A percentile compares a stretch with the other conserved stretches of the same genome.
These are phyloP conservation scores for Bombus consobrinus DNA, from an alignment of 1,140 invertebrate species.

Conservation along the genomic window DNA sequence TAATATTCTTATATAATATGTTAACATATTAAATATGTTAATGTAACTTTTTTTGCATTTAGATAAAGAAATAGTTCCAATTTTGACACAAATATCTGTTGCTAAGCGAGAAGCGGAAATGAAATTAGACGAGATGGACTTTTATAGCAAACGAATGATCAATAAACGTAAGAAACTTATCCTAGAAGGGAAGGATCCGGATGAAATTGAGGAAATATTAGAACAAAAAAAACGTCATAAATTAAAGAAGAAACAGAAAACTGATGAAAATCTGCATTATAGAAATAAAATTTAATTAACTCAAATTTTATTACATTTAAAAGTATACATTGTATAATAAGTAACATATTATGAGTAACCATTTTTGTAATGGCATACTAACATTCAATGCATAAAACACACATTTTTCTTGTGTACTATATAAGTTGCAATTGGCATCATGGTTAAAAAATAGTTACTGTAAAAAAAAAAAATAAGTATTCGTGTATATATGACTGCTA, in stretches of 20 bases:
- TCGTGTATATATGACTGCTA: not conserved
- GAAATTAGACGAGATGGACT: constrained; percentile 94
- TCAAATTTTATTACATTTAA: constrained; percentile 9
- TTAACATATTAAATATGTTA: constrained; percentile 40
- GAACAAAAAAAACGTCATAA: constrained; percentile 55
- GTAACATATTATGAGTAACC: not conserved
- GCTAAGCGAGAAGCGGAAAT: constrained; percentile 96
- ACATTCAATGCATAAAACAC: not conserved
- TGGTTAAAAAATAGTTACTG: not conserved
- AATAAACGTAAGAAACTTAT: constrained; percentile 95
- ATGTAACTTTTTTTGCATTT: constrained; percentile 68
- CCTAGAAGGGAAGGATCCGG: constrained; percentile 91
- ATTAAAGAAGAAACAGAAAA: constrained; percentile 36
- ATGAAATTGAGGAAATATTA: constrained; percentile 84
- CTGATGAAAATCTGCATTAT: not conserved
- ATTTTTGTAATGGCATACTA: not conserved
- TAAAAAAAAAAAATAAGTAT: constrained; percentile 13
- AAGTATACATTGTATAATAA: constrained; percentile 7
- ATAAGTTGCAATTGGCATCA: not conserved
- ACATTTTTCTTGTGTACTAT: constrained; percentile 9
- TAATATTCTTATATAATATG: constrained; percentile 36
- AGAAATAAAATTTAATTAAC: not conserved
- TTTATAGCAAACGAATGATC: constrained; percentile 93
- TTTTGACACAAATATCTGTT: constrained; percentile 95
- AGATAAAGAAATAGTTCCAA: constrained; percentile 93